phyloP scores from a whole-genome alignment of 2,113 vertebrate genomes.

The Dasyurus viverrinus region DNA sequence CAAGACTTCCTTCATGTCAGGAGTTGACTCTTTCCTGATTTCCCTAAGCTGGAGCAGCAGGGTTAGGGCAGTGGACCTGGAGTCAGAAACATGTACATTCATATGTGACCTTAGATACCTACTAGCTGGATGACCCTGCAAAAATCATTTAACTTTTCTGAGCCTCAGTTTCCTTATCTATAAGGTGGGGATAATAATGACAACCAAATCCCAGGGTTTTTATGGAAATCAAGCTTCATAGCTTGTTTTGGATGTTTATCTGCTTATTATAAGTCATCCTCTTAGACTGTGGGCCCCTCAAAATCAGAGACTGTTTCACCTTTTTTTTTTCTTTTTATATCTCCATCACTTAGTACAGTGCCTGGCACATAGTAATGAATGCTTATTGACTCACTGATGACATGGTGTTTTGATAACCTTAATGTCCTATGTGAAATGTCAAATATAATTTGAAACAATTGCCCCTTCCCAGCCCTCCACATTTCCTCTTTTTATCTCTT shows the following conservation, averaged over 20 bases:
- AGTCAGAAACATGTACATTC: neutral
- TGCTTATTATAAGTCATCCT: neutral
- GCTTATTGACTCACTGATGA: neutral
- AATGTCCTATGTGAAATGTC: neutral
- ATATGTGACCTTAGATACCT: neutral
- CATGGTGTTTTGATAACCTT: neutral
- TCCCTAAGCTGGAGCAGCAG: neutral
- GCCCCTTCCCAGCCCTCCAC: neutral
- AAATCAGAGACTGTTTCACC: neutral
- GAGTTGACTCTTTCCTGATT: neutral
- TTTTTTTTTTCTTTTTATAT: neutral
- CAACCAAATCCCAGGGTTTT: neutral
- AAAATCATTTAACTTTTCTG: neutral
- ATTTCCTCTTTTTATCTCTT: neutral
- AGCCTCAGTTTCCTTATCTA: neutral
- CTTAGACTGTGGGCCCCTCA: neutral
- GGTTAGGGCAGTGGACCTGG: neutral
- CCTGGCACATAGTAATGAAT: neutral
- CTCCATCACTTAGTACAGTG: neutral
- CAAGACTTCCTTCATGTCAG: neutral
- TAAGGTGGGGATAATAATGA: neutral
- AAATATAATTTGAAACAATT: neutral
- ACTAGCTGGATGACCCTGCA: neutral
- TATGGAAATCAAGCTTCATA: neutral
- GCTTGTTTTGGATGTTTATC: neutral